Percentiles rank a stretch among this genome's conserved stretches.
Conservation (phyloP, 2,888 invertebrate species). For the Chrysina gloriosa region DNA sequence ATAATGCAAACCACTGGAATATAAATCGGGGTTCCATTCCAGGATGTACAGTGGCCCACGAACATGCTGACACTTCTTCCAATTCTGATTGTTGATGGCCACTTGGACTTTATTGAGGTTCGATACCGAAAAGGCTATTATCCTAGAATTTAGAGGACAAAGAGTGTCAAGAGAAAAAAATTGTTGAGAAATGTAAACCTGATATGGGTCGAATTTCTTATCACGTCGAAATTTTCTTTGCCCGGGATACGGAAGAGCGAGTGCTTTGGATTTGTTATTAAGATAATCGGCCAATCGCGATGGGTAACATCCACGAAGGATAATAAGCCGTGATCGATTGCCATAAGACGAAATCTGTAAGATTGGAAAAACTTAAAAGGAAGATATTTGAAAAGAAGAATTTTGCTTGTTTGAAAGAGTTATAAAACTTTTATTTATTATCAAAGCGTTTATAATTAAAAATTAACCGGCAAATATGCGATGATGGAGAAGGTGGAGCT, state of each 20-base stretch:
- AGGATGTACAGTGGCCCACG: slow-evolving; percentile 79
- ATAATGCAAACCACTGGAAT: slow-evolving; percentile 74
- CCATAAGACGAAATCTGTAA: slow-evolving; percentile 79
- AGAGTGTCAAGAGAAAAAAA: neutral
- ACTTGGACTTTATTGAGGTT: slow-evolving; percentile 74
- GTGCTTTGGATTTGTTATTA: slow-evolving; percentile 93
- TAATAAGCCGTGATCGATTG: slow-evolving; percentile 90
- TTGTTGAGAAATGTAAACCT: slow-evolving; percentile 65
- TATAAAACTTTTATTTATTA: too few relatives aligned
- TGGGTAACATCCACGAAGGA: slow-evolving; percentile 85
- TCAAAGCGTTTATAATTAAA: too few relatives aligned
- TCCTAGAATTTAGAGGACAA: slow-evolving; percentile 65
- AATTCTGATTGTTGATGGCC: slow-evolving; percentile 73
- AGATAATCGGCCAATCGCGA: slow-evolving; percentile 82
- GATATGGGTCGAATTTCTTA: slow-evolving; percentile 80
- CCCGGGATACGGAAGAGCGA: slow-evolving; percentile 78
- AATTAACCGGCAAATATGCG: too few relatives aligned
- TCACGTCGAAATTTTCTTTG: slow-evolving; percentile 77
- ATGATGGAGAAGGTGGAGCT: too few relatives aligned
- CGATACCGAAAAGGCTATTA: slow-evolving; percentile 81
- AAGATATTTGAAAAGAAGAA: too few relatives aligned
- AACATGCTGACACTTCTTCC: slow-evolving; percentile 72
- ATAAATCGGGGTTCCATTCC: slow-evolving; percentile 78
- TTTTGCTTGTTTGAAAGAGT: too few relatives aligned
- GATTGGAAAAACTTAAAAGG: too few relatives aligned